Evolutionary conservation across 2,113 vertebrate species (phyloP), one percentile per base, ranked within the genome.

Genomic region (Scophthalmus maximus): DNA sequence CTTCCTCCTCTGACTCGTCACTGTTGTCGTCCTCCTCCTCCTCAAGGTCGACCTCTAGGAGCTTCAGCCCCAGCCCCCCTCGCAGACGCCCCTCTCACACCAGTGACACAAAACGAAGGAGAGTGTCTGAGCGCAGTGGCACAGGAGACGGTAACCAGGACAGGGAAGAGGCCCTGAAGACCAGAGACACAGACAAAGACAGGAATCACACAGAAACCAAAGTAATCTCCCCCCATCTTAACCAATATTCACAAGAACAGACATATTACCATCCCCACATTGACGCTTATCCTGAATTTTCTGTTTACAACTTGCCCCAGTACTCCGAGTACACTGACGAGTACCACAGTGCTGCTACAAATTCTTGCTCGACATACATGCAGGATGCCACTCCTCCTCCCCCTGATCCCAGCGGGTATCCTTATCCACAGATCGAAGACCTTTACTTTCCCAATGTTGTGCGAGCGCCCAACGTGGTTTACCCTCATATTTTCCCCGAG

Each of bases 11-110:
- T 14, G 22, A 23, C 1, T 44, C 74, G 1, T 60, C 69, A 1
- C n/a, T n/a, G n/a, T 76, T 79, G 0, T 53, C 42, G 7, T 73
- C 71, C 2, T 67, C 55, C 0, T 67, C 67, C 15, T 73, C 56
- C 6, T 76, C 80, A 2, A 36, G 46, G 5, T 77, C 69, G 0
- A 1, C 17, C 6, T 69, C 77, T 3, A 20, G 70, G 44, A 83
- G 53, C 52, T 6, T 2, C 3, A 79, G 76, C 20, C 68, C 57
- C 4, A 79, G 78, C 26, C 63, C 57, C 1, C 52, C 60, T 1
- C 25, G 4, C 8, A 20, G 0, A 0, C 29, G 0, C 7, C 15
- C 14, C 44, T 73, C 79, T 26, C n/a, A 6, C 63, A 68, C 59
- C 60, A 70, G 52, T 17, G 23, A 44, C 32, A 44, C 36, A 1